phyloP scores from a whole-genome alignment of 1,140 invertebrate species.

The Drosophila melanogaster region Release_6_plus_ISO1_MT NC_004354.4:7235501-7236000 shows the following conservation, averaged over 20 bases:
- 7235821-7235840: conserved; percentile 79
- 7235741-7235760: conserved; percentile 19
- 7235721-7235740: background rate
- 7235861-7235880: conserved; percentile 49
- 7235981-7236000: conserved; percentile 33
- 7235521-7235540: background rate
- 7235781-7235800: conserved; percentile 40
- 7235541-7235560: background rate
- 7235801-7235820: conserved; percentile 58
- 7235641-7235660: conserved; percentile 10
- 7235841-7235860: conserved; percentile 62
- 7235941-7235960: conserved; percentile 80
- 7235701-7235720: conserved; percentile 16
- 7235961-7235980: conserved; percentile 70
- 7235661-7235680: conserved; percentile 40
- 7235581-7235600: background rate
- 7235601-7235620: no score
- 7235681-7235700: conserved; percentile 50
- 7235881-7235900: conserved; percentile 19
- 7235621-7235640: conserved; percentile 14
- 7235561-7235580: background rate
- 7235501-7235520: background rate
- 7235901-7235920: conserved; percentile 1
- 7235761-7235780: conserved; percentile 41
- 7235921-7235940: conserved; percentile 1